These are phyloP conservation scores for Neodon shergylaensis DNA, from an alignment of 2,113 vertebrate genomes.

Conservation along the genomic window DNA sequence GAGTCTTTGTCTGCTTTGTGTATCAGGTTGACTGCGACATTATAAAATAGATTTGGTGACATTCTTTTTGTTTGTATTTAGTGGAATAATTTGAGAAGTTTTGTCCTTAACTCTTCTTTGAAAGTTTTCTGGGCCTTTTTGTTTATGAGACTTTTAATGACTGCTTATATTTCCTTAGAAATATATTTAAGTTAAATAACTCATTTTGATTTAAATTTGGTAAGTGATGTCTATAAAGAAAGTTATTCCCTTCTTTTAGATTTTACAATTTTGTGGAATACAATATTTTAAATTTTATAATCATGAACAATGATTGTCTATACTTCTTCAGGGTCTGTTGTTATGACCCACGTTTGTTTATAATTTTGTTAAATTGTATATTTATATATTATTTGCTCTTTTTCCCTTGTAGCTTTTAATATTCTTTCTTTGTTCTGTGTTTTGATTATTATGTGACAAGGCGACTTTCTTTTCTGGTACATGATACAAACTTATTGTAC, in stretches of 20 bases:
- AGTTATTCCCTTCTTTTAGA: not conserved
- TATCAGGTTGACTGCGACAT: not conserved
- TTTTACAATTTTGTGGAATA: not conserved
- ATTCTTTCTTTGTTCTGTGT: not conserved
- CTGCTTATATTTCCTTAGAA: not conserved
- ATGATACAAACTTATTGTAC: not conserved
- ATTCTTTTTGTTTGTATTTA: not conserved
- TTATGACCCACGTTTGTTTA: not conserved
- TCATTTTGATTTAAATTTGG: not conserved
- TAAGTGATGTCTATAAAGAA: not conserved
- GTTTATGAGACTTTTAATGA: not conserved
- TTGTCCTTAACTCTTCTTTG: not conserved
- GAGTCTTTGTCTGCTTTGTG: not conserved
- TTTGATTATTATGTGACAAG: not conserved
- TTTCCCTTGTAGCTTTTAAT: not conserved
- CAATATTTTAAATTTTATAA: not conserved
- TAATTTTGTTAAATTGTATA: not conserved
- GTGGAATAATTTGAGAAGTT: not conserved
- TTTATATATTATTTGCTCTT: not conserved
- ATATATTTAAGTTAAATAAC: not conserved
- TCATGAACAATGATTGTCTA: not conserved
- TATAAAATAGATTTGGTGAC: not conserved
- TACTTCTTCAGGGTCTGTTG: not conserved
- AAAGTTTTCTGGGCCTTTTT: not conserved
- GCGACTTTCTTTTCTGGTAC: not conserved